phyloP scores from a whole-genome alignment of 2,797 vertebrate species.

The Oreochromis mossambicus region DNA sequence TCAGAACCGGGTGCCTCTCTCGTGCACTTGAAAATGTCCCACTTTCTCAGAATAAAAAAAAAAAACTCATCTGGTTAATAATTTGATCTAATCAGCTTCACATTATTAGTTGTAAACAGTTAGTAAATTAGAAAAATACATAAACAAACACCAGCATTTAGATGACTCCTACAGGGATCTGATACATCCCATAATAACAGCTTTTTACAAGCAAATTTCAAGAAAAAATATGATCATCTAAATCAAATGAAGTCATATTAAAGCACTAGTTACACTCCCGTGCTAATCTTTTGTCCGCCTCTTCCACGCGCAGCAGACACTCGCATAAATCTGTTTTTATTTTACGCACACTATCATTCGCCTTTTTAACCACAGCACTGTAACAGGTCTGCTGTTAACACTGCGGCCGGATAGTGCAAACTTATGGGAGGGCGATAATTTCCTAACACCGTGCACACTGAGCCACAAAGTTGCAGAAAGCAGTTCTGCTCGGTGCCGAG shows the following conservation, averaged over 20 bases:
- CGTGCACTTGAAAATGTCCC: background rate
- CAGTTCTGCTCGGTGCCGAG: constrained; percentile 42
- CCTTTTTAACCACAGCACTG: background rate
- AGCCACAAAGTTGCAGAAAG: constrained; percentile 65
- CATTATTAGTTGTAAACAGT: background rate
- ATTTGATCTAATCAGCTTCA: background rate
- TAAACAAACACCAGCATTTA: background rate
- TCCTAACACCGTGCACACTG: background rate
- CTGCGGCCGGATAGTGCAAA: background rate
- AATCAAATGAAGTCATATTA: background rate
- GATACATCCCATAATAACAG: background rate
- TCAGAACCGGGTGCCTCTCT: background rate
- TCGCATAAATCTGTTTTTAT: constrained; percentile 17
- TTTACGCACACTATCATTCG: constrained; percentile 17
- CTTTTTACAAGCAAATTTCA: background rate
- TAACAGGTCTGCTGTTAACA: background rate
- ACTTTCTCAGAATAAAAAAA: background rate
- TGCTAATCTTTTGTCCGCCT: constrained; percentile 8
- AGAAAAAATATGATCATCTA: background rate
- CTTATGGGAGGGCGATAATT: background rate
- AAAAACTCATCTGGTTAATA: background rate
- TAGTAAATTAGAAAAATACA: background rate
- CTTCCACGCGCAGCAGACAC: constrained; percentile 27
- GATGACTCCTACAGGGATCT: constrained; percentile 20
- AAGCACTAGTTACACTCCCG: background rate